Conservation (phyloP, 2,888 invertebrate species). For the Hybos culiciformis region DNA sequence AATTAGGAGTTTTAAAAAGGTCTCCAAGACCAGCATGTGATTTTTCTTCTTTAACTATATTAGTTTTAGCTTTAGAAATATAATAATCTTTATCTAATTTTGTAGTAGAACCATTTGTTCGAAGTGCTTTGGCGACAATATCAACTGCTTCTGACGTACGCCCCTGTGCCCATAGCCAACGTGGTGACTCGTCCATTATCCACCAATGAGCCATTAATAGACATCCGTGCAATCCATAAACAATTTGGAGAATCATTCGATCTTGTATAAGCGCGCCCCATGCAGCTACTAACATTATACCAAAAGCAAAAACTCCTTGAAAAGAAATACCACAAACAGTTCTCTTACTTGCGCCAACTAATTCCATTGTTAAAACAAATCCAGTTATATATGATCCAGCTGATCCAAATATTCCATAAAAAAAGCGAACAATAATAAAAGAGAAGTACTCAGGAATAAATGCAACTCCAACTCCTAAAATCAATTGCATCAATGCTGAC, state of each 20-base stretch:
- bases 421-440: constrained; percentile 50
- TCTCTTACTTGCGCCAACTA: constrained; percentile 65
- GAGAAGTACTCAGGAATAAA: constrained; percentile 64
- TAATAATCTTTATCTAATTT: constrained; percentile 50
- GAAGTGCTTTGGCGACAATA: constrained; percentile 63
- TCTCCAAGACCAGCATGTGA: constrained; percentile 48
- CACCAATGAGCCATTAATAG: constrained; percentile 69
- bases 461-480: constrained; percentile 58
- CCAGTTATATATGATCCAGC: constrained; percentile 48
- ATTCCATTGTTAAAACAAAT: constrained; percentile 58
- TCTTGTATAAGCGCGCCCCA: constrained; percentile 69
- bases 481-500: constrained; percentile 57
- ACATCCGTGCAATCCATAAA: constrained; percentile 63
- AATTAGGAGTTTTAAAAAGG: constrained; percentile 66
- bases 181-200: constrained; percentile 78
- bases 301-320: constrained; percentile 63
- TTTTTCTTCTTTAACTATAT: constrained; percentile 29
- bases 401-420: constrained; percentile 71
- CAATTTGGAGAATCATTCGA: constrained; percentile 57
- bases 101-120: constrained; percentile 50
- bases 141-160: constrained; percentile 55
- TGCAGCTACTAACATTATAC: constrained; percentile 68
- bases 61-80: constrained; percentile 42
- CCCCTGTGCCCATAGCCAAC: constrained; percentile 80
- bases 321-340: constrained; percentile 69